Percentiles rank a stretch among this genome's conserved stretches.
phyloP scores from a whole-genome alignment of 2,113 vertebrate genomes.

The Tretioscincus oriximinensis region DNA sequence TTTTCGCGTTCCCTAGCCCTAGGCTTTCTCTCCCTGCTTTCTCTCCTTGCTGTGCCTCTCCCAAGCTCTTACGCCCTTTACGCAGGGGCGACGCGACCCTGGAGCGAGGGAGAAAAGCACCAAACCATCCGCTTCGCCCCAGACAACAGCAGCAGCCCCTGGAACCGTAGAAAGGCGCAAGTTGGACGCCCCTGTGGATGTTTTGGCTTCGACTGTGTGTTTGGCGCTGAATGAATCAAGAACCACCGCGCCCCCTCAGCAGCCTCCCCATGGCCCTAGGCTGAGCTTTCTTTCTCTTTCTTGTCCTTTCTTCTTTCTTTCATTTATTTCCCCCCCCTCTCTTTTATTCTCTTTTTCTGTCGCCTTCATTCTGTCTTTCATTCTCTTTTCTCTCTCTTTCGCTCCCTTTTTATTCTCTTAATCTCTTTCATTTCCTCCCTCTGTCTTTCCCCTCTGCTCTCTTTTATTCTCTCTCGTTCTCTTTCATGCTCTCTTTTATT shows the following conservation, averaged over 20 bases:
- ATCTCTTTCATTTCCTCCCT: too few relatives aligned
- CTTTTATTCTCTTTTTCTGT: slow-evolving; percentile 39
- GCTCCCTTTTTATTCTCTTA: too few relatives aligned
- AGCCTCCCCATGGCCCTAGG: slow-evolving; percentile 53
- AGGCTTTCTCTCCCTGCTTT: not conserved
- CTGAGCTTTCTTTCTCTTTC: slow-evolving; percentile 50
- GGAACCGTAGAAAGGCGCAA: not conserved
- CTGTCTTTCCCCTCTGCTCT: too few relatives aligned
- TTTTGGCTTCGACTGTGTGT: slow-evolving; percentile 66
- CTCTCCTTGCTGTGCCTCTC: not conserved
- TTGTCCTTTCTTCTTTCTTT: not conserved
- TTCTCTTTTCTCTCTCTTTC: too few relatives aligned
- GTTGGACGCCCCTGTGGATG: not conserved
- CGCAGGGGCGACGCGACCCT: not conserved
- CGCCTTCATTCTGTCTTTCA: not conserved
- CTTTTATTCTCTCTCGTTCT: too few relatives aligned
- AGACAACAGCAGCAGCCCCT: not conserved
- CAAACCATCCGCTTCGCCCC: too few relatives aligned
- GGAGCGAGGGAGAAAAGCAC: not conserved
- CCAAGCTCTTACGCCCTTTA: not conserved
- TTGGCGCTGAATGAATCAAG: slow-evolving; percentile 69
- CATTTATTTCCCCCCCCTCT: slow-evolving; percentile 41
- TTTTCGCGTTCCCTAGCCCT: not conserved
- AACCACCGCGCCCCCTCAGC: not conserved
- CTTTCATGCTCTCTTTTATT: too few relatives aligned